phyloP scores from a whole-genome alignment of 2,113 vertebrate genomes.

The Lipophrys pholis region DNA sequence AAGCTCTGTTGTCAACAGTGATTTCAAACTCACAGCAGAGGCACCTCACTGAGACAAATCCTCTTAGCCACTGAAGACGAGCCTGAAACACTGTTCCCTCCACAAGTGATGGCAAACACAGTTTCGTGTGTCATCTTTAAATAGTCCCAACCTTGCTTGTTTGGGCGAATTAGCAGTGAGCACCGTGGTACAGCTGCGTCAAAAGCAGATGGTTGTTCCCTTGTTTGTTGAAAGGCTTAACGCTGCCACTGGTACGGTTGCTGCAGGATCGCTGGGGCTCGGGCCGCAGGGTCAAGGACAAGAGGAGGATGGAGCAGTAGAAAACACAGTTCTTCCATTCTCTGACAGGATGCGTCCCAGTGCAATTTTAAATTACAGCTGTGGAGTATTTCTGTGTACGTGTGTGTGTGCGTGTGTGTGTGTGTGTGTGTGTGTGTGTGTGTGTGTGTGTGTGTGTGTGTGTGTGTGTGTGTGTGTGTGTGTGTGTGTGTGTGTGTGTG shows the following conservation, averaged over 20 bases:
- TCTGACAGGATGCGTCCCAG: constrained; percentile 26
- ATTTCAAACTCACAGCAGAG: constrained; percentile 71
- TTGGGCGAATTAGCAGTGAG: constrained; percentile 41
- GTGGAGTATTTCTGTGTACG: neutral
- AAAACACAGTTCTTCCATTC: constrained; percentile 43
- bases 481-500: constrained; percentile 21
- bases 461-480: constrained; percentile 24
- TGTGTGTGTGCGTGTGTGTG: constrained; percentile 3
- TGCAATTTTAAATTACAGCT: constrained; percentile 55
- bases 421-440: constrained; percentile 22
- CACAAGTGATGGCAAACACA: constrained; percentile 53
- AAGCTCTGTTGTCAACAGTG: constrained; percentile 66
- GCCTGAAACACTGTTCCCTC: constrained; percentile 26
- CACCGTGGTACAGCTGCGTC: constrained; percentile 7
- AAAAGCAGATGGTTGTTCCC: constrained; percentile 29
- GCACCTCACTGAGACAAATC: constrained; percentile 67
- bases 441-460: constrained; percentile 1
- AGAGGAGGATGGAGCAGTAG: constrained; percentile 24
- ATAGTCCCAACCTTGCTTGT: constrained; percentile 30
- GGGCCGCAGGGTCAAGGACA: constrained; percentile 49
- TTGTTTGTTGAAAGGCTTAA: constrained; percentile 32
- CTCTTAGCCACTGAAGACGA: constrained; percentile 61
- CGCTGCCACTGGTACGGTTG: neutral
- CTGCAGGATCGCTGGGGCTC: neutral
- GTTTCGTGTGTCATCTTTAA: constrained; percentile 51